phyloP scores from a whole-genome alignment of 2,888 invertebrate species.

The Acronicta leporina region DNA sequence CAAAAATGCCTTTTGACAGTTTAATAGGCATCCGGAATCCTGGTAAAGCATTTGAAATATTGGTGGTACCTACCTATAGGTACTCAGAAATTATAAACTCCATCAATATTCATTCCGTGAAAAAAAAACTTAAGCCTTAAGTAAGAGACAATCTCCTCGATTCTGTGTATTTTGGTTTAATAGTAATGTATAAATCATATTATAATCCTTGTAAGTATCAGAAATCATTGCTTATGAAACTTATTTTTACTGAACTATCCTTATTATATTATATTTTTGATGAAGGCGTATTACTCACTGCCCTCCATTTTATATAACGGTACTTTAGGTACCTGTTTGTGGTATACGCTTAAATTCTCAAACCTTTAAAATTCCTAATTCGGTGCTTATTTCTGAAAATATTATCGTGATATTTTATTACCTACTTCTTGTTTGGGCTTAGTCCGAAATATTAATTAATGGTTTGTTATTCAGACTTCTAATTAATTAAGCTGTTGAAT shows the following conservation, averaged over 20 bases:
- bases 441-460: slow-evolving; percentile 48
- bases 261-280: slow-evolving; percentile 15
- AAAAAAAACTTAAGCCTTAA: no score
- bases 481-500: slow-evolving; percentile 24
- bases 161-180: no score
- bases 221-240: no score
- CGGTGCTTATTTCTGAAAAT: slow-evolving; percentile 32
- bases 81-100: no score
- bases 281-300: slow-evolving; percentile 16
- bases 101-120: no score
- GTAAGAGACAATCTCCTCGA: no score
- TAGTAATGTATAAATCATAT: no score
- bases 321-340: slow-evolving; percentile 13
- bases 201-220: no score
- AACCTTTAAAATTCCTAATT: slow-evolving; percentile 12
- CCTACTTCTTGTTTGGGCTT: slow-evolving; percentile 48
- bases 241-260: slow-evolving; percentile 15
- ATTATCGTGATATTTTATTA: slow-evolving; percentile 12
- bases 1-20: no score
- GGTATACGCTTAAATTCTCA: slow-evolving; percentile 2
- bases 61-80: no score
- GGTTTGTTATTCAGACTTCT: slow-evolving; percentile 24
- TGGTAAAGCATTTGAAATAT: no score
- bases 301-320: slow-evolving; percentile 36
- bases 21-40: no score